Evolutionary conservation across 1,140 invertebrate species (phyloP), one percentile per base, ranked within the genome.

Genomic region (Sycophaga agraensis): DNA sequence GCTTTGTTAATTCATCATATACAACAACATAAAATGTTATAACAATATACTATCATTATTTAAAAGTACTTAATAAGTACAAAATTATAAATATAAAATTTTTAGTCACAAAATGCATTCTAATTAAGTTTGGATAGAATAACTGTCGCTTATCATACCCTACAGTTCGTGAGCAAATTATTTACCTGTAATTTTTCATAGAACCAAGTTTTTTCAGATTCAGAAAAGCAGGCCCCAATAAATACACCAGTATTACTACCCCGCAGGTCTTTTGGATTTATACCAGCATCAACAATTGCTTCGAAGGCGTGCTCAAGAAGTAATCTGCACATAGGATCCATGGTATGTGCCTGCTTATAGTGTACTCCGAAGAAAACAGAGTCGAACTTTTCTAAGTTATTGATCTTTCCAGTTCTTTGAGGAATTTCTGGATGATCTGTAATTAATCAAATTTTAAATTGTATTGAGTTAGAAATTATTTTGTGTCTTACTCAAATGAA

Each of bases 271-370:
- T 64, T 66, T 2, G 78, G 78, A 68, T 79, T 81, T 4, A 72
- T 35, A 2, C 94, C 94, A 60, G 94, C 89, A 84, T 97, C 94
- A 58, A 94, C 80, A n/a, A 96, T 85, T 1, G 93, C 91, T 80
- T 96, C 94, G 68, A 92, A 90, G 0, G 91, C 82, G 46, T 89
- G 87, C 77, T 97, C 94, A 22, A 97, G 73, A 14, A 96, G 75
- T 58, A 94, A 85, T 58, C 94, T 83, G 66, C 91, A 86, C 87
- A 94, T 92, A 0, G 93, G 93, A 69, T 97, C 94, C 90, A 95
- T 91, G 9, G 84, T 85, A 62, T 94, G 85, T 0, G 92, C 92
- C 74, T 95, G 91, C 63, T 91, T 90, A 67, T 85, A 88, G 67
- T 91, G 89, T 1, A 94, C 87, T 0, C 85, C 90, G 76, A 95